A percentile compares a stretch with the other conserved stretches of the same genome.
Evolutionary conservation across 2,113 vertebrate genomes (phyloP).

Genomic region (Triplophysa rosa): DNA sequence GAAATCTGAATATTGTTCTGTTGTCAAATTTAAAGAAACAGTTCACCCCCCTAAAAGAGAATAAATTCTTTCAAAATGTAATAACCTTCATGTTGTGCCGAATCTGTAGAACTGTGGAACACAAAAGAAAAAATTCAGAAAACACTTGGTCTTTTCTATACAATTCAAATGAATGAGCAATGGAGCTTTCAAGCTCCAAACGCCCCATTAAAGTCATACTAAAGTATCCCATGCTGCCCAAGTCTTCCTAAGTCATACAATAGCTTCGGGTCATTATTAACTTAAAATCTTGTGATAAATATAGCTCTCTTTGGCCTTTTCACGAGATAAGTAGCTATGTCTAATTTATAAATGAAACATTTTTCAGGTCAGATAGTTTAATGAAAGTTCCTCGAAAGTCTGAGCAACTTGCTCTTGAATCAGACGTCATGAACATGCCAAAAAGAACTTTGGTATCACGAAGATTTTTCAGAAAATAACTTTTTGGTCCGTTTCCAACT

Average conservation of each 20-base stretch:
- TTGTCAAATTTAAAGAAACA: neutral
- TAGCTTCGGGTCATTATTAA: neutral
- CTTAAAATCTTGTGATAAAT: neutral
- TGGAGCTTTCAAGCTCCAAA: neutral
- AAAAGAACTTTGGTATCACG: too few relatives aligned
- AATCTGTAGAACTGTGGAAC: neutral
- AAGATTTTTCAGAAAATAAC: too few relatives aligned
- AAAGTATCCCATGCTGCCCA: neutral
- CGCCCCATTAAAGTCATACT: neutral
- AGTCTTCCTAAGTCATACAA: neutral
- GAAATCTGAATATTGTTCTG: too few relatives aligned
- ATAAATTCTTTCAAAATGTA: neutral
- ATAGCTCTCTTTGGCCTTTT: neutral
- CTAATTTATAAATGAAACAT: neutral
- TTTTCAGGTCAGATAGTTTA: neutral
- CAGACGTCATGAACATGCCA: too few relatives aligned
- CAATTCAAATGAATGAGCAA: neutral
- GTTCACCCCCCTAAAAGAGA: neutral
- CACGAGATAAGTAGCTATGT: neutral
- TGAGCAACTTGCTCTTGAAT: neutral
- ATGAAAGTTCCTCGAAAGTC: neutral
- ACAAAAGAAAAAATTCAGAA: neutral
- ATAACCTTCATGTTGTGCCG: neutral
- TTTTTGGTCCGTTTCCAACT: neutral
- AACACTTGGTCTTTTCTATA: neutral